Conservation (phyloP, 2,888 invertebrate genomes). For the Yponomeuta evonymella region DNA sequence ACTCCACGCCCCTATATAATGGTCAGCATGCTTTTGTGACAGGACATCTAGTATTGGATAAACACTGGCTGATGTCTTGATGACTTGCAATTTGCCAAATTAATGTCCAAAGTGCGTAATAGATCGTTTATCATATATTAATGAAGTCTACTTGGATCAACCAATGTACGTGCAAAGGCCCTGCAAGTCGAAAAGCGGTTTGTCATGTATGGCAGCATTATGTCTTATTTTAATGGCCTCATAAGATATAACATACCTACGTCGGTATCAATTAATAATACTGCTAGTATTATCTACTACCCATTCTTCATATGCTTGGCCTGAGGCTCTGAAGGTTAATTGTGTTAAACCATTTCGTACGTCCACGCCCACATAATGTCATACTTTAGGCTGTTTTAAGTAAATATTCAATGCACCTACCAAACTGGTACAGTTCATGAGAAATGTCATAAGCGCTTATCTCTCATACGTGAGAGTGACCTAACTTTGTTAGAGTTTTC, state of each 20-base stretch:
- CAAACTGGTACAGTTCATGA: not conserved
- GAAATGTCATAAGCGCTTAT: not conserved
- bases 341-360: conserved; percentile 1
- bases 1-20: too few relatives aligned
- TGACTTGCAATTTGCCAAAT: too few relatives aligned
- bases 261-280: conserved; percentile 7
- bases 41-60: too few relatives aligned
- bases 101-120: too few relatives aligned
- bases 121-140: too few relatives aligned
- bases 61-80: too few relatives aligned
- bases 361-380: conserved; percentile 11
- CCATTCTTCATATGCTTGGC: conserved; percentile 2
- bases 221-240: conserved; percentile 2
- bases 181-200: not conserved
- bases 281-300: not conserved
- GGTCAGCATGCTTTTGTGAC: too few relatives aligned
- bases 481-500: too few relatives aligned
- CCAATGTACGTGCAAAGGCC: not conserved
- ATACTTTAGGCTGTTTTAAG: conserved; percentile 2
- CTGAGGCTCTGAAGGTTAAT: conserved; percentile 9
- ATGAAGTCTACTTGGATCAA: not conserved
- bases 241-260: not conserved
- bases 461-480: too few relatives aligned
- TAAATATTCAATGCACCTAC: not conserved
- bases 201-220: conserved; percentile 1